phyloP scores from a whole-genome alignment of 2,113 vertebrate genomes.

The Collichthys lucidus region DNA sequence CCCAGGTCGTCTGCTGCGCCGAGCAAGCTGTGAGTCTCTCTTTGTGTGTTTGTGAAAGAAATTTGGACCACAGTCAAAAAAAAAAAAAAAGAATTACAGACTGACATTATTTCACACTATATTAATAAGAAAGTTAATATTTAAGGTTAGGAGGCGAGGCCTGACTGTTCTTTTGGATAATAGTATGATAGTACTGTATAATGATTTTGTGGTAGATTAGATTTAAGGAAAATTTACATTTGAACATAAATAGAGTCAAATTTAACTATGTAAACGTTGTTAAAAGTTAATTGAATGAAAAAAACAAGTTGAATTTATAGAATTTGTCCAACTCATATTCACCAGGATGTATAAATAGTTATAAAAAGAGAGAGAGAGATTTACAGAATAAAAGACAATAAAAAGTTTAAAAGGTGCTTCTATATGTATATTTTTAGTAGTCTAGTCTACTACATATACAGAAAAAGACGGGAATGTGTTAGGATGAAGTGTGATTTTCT shows the following conservation, averaged over 20 bases:
- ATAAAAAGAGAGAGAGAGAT: too few relatives aligned
- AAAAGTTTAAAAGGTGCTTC: neutral
- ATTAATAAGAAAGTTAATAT: neutral
- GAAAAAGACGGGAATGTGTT: neutral
- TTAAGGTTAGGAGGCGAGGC: slow-evolving; percentile 4
- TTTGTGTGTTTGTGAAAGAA: neutral
- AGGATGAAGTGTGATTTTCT: neutral
- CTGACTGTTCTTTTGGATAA: neutral
- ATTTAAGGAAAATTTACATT: too few relatives aligned
- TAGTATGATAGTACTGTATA: neutral
- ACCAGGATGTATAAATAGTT: neutral
- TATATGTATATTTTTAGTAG: neutral
- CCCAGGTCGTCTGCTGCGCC: slow-evolving; percentile 78
- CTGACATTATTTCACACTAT: neutral
- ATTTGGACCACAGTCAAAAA: neutral
- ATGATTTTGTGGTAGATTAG: too few relatives aligned
- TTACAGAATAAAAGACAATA: neutral
- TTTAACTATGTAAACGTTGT: too few relatives aligned
- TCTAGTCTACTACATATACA: too few relatives aligned
- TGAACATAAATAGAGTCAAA: too few relatives aligned
- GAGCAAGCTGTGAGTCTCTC: slow-evolving; percentile 80
- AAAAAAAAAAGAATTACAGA: too few relatives aligned
- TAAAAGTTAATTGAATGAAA: too few relatives aligned
- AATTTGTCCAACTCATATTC: neutral
- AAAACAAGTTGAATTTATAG: neutral